phyloP scores from a whole-genome alignment of 23 tunicate species.

The Ascidia mentula region DNA sequence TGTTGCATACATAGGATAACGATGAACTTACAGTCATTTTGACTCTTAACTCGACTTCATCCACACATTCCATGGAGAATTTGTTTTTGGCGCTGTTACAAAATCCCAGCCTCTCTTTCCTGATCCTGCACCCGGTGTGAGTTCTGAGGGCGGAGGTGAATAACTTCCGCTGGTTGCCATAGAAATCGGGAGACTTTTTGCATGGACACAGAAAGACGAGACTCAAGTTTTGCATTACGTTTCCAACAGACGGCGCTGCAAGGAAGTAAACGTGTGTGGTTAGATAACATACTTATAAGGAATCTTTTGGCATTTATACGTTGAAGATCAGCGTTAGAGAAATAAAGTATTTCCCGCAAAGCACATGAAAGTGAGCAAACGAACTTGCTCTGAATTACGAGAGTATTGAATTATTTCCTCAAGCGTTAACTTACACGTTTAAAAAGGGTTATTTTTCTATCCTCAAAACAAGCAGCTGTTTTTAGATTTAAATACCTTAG shows the following conservation, averaged over 20 bases:
- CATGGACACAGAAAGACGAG: constrained; percentile 71
- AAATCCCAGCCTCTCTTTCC: constrained; percentile 45
- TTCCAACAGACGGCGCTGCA: constrained; percentile 58
- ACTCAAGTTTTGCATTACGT: constrained; percentile 48
- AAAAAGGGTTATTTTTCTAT: neutral
- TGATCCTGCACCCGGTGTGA: constrained; percentile 36
- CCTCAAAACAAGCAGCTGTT: neutral
- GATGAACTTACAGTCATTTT: constrained; percentile 42
- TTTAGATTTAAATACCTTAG: neutral
- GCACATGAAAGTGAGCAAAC: no score
- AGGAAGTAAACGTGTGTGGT: neutral
- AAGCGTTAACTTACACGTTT: neutral
- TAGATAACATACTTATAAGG: no score
- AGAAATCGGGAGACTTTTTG: constrained; percentile 28
- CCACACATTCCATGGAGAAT: constrained; percentile 51
- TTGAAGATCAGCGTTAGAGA: no score
- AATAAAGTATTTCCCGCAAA: no score
- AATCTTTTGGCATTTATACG: no score
- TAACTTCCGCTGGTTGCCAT: constrained; percentile 22
- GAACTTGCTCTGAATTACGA: no score
- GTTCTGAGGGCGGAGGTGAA: constrained; percentile 31
- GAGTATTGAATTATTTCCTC: no score
- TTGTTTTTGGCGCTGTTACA: constrained; percentile 51
- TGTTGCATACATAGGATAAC: no score
- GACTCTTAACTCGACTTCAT: constrained; percentile 41